phyloP scores from a whole-genome alignment of 1,140 invertebrate genomes.

The Trichonephila clavipes region DNA sequence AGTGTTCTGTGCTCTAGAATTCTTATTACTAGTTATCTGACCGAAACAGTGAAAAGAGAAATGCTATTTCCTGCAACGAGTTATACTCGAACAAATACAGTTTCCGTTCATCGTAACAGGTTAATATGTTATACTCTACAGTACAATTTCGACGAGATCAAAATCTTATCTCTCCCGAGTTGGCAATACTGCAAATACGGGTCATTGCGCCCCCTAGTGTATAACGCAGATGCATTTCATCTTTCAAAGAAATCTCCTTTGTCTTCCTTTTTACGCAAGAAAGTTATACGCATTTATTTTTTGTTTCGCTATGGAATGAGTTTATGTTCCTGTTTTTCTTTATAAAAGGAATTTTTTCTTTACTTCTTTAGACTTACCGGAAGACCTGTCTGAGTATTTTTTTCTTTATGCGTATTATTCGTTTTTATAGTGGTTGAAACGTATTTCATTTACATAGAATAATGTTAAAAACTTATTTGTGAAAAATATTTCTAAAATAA shows the following conservation, averaged over 20 bases:
- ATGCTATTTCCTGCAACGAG: slow-evolving; percentile 47
- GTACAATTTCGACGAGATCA: slow-evolving; percentile 68
- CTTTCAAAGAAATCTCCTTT: slow-evolving; percentile 73
- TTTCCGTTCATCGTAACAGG: slow-evolving; percentile 60
- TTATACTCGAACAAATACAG: slow-evolving; percentile 37
- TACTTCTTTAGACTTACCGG: slow-evolving; percentile 9
- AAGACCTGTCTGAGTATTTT: neutral
- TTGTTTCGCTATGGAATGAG: neutral
- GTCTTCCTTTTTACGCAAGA: slow-evolving; percentile 25
- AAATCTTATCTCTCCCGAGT: slow-evolving; percentile 70
- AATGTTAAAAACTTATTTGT: neutral
- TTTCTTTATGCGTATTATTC: neutral
- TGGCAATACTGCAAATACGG: slow-evolving; percentile 66
- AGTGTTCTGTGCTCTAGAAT: neutral
- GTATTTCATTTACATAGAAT: neutral
- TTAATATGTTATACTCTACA: slow-evolving; percentile 71
- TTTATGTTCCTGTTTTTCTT: slow-evolving; percentile 26
- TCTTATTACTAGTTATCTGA: slow-evolving; percentile 64
- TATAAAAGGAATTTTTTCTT: neutral
- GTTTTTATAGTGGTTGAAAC: neutral
- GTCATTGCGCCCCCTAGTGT: slow-evolving; percentile 67
- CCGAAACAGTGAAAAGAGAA: slow-evolving; percentile 48
- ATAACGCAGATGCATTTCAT: slow-evolving; percentile 71
- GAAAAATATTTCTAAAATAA: neutral
- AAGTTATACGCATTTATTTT: slow-evolving; percentile 31